Percentiles rank a stretch among this genome's conserved stretches.
Conservation (phyloP, 2,113 vertebrate genomes). For the Myrmecophaga tridactyla region DNA sequence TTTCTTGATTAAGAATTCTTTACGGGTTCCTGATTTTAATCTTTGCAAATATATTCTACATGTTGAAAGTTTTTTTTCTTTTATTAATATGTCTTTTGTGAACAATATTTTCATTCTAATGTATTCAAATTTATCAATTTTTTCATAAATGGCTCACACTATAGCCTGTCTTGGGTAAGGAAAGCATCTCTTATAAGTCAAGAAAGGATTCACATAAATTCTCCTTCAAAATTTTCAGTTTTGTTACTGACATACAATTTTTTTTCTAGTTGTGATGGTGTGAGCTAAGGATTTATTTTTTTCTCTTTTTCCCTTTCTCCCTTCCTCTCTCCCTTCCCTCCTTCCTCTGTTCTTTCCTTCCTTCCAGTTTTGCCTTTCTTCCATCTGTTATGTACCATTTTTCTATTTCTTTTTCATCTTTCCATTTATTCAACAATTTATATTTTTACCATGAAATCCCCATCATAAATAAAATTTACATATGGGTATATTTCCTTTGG, state of each 20-base stretch:
- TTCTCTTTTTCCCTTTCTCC: background rate
- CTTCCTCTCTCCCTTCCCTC: too few relatives aligned
- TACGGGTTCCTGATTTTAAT: background rate
- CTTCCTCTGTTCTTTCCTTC: background rate
- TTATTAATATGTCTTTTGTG: background rate
- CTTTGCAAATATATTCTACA: background rate
- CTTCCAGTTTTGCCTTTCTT: too few relatives aligned
- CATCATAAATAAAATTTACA: background rate
- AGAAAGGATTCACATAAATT: background rate
- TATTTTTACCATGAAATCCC: background rate
- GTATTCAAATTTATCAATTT: background rate
- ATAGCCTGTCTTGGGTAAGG: background rate
- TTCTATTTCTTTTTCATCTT: background rate
- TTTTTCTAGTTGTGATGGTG: background rate
- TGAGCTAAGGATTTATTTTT: background rate
- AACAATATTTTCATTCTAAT: background rate
- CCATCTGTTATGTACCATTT: background rate
- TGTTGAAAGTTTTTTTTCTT: background rate
- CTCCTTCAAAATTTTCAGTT: background rate
- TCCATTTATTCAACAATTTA: background rate
- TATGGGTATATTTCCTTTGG: background rate
- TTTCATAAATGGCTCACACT: background rate
- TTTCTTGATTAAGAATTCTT: background rate
- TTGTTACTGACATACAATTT: background rate
- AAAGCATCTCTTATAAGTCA: background rate